These are phyloP conservation scores for Sisyra nigra DNA, from an alignment of 2,888 invertebrate genomes.

Conservation along the genomic window DNA sequence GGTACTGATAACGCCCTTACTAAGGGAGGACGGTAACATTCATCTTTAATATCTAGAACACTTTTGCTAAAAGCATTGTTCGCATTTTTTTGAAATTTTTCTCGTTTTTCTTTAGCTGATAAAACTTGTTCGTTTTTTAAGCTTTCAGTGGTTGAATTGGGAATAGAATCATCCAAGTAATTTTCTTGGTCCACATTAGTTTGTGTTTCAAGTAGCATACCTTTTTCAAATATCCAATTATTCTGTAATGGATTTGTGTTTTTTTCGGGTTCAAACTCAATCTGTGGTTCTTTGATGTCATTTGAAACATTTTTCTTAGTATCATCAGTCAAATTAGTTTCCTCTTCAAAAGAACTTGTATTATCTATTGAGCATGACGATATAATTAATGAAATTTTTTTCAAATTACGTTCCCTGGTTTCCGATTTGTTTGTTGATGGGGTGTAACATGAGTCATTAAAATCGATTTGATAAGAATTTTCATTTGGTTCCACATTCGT, in stretches of 20 bases:
- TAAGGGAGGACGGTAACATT: slow-evolving; percentile 19
- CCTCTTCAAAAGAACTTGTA: background rate
- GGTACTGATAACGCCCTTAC: slow-evolving; percentile 22
- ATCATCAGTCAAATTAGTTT: background rate
- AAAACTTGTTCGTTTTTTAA: slow-evolving; percentile 18
- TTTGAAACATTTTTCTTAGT: background rate
- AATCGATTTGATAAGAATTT: background rate
- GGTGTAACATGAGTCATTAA: background rate
- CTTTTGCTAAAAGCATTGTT: slow-evolving; percentile 22
- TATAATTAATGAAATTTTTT: background rate
- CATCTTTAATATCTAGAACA: slow-evolving; percentile 11
- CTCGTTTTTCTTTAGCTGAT: slow-evolving; percentile 22
- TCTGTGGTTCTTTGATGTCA: background rate
- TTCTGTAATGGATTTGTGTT: background rate
- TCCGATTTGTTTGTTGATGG: background rate
- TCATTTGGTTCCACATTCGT: background rate
- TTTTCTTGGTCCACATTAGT: background rate
- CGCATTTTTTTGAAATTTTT: slow-evolving; percentile 23
- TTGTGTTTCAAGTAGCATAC: background rate
- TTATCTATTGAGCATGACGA: background rate
- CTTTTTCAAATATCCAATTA: background rate
- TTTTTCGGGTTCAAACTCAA: background rate
- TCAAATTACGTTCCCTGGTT: background rate
- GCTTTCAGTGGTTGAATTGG: slow-evolving; percentile 11
- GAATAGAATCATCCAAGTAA: background rate